These are phyloP conservation scores for Agrochola litura DNA, from an alignment of 2,888 invertebrate genomes.

Conservation along the genomic window DNA sequence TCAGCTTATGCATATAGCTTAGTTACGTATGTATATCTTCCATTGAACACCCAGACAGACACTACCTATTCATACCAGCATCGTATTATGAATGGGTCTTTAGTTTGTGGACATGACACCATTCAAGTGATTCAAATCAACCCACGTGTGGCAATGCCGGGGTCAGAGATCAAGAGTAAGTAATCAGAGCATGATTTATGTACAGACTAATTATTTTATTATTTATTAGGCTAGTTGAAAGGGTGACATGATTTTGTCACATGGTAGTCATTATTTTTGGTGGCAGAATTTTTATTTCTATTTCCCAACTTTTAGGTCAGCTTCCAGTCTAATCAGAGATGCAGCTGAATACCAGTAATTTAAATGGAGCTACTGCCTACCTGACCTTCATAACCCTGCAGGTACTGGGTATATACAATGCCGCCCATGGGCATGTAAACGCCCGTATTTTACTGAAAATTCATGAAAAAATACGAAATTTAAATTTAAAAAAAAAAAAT, in stretches of 20 bases:
- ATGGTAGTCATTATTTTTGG: not conserved
- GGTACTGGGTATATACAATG: too few relatives aligned
- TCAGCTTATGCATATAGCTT: not conserved
- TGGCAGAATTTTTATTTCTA: too few relatives aligned
- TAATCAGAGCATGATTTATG: constrained; percentile 24
- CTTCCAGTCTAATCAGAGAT: too few relatives aligned
- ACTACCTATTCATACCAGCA: too few relatives aligned
- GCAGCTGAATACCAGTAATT: too few relatives aligned
- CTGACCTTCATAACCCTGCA: too few relatives aligned
- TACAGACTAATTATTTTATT: constrained; percentile 10
- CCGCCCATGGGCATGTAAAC: too few relatives aligned
- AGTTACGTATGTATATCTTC: not conserved
- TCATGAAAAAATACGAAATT: too few relatives aligned
- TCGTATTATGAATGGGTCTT: constrained; percentile 6
- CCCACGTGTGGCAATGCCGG: constrained; percentile 20
- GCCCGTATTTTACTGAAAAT: too few relatives aligned
- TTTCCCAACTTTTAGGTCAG: too few relatives aligned
- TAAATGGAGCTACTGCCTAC: too few relatives aligned
- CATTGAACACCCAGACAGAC: not conserved
- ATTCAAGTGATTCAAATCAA: constrained; percentile 33
- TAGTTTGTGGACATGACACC: constrained; percentile 6
- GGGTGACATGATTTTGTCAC: not conserved
- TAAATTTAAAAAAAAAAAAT: too few relatives aligned
- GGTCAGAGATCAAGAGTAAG: constrained; percentile 28
- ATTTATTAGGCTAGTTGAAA: constrained; percentile 1